Base-by-base conservation (phyloP, 2,113 vertebrate genomes). In the Toxotes chatareus region DNA sequence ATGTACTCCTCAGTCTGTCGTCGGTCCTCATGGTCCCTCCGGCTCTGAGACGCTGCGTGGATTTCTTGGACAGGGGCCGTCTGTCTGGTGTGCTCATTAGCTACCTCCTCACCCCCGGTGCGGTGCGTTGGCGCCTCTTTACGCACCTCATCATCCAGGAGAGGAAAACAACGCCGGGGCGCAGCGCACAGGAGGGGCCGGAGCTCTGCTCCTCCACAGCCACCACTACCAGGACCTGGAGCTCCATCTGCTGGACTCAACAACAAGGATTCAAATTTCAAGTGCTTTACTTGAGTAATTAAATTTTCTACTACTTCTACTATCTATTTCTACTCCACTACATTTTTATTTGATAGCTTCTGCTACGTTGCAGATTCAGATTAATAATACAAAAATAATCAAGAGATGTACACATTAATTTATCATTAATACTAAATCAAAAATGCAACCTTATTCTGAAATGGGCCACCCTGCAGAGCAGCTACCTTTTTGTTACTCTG, bases 21-120 rank as follows among this genome's bases (percentile, higher is more conserved):
- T 61, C 66, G 71, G 81, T 89, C 94, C 89, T 95, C 97, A 96
- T 96, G 94, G 76, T 94, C 83, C 90, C 90, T 12, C 38, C 83
- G 76, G 86, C 53, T 60, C 34, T 67, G 90, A 85, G 80, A 9
- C 56, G 61, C 69, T 74, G 73, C 56, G 61, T 49, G 72, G 64
- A 55, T 70, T 38, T 74, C 40, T 46, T 40, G 55, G 61, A 66
- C 69, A 34, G n/a, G 44, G 53, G 60, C 72, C 42, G 69, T 78
- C 69, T 78, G 78, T 82, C 82, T 81, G 72, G 14, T 73, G 66
- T 46, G 64, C 79, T 84, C 87, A 64, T 79, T 59, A 76, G 51
- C 73, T 53, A 16, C 82, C 79, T 86, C 79, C 79, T 82, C 87
- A 74, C 80, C 76, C 56, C 56, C 74, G 68, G 82, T 76, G 89